These are phyloP conservation scores for Patella depressa DNA, from an alignment of 2,888 invertebrate genomes.

Conservation along the genomic window DNA sequence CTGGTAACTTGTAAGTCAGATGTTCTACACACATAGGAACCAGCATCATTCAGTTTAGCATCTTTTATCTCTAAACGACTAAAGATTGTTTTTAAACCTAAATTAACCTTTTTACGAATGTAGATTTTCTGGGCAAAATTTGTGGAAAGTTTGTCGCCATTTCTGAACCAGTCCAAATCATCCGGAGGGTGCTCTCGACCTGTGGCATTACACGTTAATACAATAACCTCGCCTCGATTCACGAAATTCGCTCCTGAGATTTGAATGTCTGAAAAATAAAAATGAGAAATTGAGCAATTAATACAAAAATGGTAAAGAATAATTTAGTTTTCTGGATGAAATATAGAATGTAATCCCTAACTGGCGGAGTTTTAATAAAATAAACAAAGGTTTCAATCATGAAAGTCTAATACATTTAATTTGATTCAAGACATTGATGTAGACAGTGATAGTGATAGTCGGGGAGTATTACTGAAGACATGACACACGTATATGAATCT, in stretches of 20 bases:
- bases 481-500: too few relatives aligned
- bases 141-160: constrained; percentile 43
- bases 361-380: too few relatives aligned
- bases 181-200: constrained; percentile 51
- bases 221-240: constrained; percentile 48
- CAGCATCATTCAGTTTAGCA: constrained; percentile 45
- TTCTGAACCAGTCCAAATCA: constrained; percentile 60
- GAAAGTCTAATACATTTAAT: too few relatives aligned
- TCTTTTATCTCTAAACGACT: constrained; percentile 54
- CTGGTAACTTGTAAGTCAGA: constrained; percentile 51
- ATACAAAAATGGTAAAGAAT: too few relatives aligned
- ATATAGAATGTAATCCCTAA: too few relatives aligned
- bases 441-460: too few relatives aligned
- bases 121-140: constrained; percentile 30
- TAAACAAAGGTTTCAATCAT: too few relatives aligned
- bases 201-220: constrained; percentile 56
- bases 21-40: constrained; percentile 54
- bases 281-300: not conserved
- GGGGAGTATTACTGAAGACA: too few relatives aligned
- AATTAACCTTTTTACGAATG: constrained; percentile 44
- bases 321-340: too few relatives aligned
- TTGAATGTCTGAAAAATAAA: constrained; percentile 40
- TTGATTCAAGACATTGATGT: too few relatives aligned
- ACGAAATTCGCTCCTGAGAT: constrained; percentile 45
- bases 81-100: constrained; percentile 47